Conservation (phyloP, 2,797 vertebrate species). For the Gambusia yucatana region DNA sequence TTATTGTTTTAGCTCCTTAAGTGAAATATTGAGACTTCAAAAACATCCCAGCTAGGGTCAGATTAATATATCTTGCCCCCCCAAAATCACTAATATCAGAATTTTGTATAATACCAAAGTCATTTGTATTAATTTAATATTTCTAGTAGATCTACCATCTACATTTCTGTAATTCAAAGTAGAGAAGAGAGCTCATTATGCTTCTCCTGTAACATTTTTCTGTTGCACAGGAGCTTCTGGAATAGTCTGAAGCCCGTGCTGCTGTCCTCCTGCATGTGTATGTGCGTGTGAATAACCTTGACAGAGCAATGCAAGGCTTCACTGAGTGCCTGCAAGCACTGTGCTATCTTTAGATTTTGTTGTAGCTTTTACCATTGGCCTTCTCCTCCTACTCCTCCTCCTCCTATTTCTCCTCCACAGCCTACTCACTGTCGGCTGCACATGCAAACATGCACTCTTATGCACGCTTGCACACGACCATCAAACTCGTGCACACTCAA, state of each 20-base stretch:
- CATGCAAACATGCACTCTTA: conserved; percentile 70
- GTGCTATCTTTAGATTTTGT: conserved; percentile 83
- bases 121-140: conserved; percentile 1
- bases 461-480: conserved; percentile 65
- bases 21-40: not conserved
- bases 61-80: not conserved
- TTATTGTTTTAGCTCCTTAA: not conserved
- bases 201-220: not conserved
- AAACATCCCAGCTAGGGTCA: not conserved
- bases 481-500: conserved; percentile 29
- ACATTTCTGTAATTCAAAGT: conserved; percentile 3
- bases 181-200: conserved; percentile 1
- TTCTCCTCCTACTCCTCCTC: conserved; percentile 51
- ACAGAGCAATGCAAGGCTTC: conserved; percentile 70
- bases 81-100: not conserved
- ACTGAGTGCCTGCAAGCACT: conserved; percentile 75
- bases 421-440: conserved; percentile 73
- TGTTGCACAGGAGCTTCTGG: conserved; percentile 11
- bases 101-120: not conserved
- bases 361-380: conserved; percentile 76
- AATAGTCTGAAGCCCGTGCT: conserved; percentile 30
- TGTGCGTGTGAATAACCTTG: conserved; percentile 73
- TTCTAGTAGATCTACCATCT: not conserved
- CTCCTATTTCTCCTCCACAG: conserved; percentile 50
- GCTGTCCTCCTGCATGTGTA: conserved; percentile 33